These are phyloP conservation scores for Acipenser transmontanus DNA, from an alignment of 2,797 vertebrate species.

Conservation along the genomic window DNA sequence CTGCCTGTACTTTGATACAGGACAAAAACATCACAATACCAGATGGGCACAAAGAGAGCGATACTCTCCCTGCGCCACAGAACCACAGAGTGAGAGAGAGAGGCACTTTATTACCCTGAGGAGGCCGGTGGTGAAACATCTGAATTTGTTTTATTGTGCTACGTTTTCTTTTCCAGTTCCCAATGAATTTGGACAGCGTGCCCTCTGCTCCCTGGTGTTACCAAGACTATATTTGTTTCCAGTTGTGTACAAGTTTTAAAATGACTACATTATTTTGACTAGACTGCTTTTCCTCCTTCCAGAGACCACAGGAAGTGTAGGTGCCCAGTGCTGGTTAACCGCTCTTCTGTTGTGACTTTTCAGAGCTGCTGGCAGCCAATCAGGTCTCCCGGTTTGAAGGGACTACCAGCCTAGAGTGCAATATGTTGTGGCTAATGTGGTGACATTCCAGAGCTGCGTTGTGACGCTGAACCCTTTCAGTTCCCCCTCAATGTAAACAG, in stretches of 20 bases:
- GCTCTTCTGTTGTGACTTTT: constrained; percentile 25
- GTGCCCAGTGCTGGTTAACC: constrained; percentile 23
- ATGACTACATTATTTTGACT: constrained; percentile 20
- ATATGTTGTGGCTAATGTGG: constrained; percentile 29
- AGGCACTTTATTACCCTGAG: constrained; percentile 52
- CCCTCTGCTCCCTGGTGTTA: constrained; percentile 36
- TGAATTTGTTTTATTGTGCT: constrained; percentile 48
- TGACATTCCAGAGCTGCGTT: neutral
- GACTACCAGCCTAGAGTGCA: constrained; percentile 5
- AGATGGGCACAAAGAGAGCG: neutral
- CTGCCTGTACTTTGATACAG: no score
- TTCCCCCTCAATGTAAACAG: constrained; percentile 47
- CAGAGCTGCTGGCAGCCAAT: constrained; percentile 33
- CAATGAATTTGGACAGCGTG: constrained; percentile 40
- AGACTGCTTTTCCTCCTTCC: constrained; percentile 15
- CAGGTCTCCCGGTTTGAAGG: constrained; percentile 33
- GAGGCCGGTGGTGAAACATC: constrained; percentile 50
- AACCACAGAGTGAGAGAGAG: constrained; percentile 23
- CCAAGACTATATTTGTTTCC: constrained; percentile 57
- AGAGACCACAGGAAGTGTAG: constrained; percentile 18
- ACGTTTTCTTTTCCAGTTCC: constrained; percentile 29
- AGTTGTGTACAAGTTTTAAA: constrained; percentile 48
- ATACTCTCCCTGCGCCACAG: no score
- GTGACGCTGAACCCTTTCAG: constrained; percentile 23
- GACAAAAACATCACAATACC: no score